Evolutionary conservation across 2,113 vertebrate genomes (phyloP), one percentile per base, ranked within the genome.

Genomic region (Silurus glanis): DNA sequence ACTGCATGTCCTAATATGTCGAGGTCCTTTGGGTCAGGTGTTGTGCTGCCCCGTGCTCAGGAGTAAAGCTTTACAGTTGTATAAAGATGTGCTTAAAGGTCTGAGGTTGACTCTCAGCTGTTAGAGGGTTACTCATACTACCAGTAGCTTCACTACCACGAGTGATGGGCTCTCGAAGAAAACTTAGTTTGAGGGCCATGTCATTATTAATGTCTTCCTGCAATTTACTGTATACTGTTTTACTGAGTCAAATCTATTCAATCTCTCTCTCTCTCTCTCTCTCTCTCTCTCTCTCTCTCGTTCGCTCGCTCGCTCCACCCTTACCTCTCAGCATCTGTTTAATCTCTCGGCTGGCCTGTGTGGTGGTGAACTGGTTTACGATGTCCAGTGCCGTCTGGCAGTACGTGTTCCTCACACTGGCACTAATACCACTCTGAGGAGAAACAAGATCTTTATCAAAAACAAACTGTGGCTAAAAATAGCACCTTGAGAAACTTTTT

Each of bases 351-450:
- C 98, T 96, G 94, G 98, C 98, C 91, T 99, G 98, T 0, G 98
- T 98, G 45, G 97, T 96, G 84, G 98, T 99, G 91, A 99, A 99
- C 94, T 99, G 98, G 92, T 99, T 98, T 56, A 99, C 98, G 0
- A 99, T 99, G 94, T 99, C 98, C 95, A 99, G 93, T 0, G 98
- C 98, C 0, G 98, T 98, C 93, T 99, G 98, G 92, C 96, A 98
- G 91, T 97, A 96, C 8, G 98, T 98, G 93, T 99, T 99, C 91
- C 97, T 95, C 91, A 99, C 95, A 0, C 98, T 97, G n/a, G 97
- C 98, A 0, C 99, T 98, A 95, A 99, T 98, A 25, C 98, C 98
- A 0, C 97, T 98, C 98, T 99, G 95, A 25, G 90, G 86, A 9
- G 1, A 9, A 25, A 56, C n/a, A 74, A n/a, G 37, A 37, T 37